Percentiles rank a stretch among this genome's conserved stretches.
Evolutionary conservation across 2,888 invertebrate genomes (phyloP).

Genomic region (Anarsia innoxiella): DNA sequence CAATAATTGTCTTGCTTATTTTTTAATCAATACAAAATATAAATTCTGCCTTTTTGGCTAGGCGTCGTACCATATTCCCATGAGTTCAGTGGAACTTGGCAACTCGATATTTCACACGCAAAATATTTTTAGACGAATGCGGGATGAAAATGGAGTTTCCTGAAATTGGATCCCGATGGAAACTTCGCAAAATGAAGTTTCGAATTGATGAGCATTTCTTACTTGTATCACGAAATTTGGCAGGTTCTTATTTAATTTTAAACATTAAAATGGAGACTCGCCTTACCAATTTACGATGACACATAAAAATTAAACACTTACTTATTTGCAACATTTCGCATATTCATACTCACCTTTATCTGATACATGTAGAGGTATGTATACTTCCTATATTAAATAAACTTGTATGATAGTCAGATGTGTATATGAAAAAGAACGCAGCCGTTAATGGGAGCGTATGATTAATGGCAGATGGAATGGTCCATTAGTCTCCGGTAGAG

Average conservation of each 20-base stretch:
- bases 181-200: not conserved
- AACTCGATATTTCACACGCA: slow-evolving; percentile 9
- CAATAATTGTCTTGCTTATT: no score
- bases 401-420: slow-evolving; percentile 2
- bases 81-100: slow-evolving; percentile 10
- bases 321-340: no score
- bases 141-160: slow-evolving; percentile 6
- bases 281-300: no score
- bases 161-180: slow-evolving; percentile 3
- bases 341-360: no score
- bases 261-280: no score
- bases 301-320: no score
- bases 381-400: slow-evolving; percentile 3
- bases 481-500: slow-evolving; percentile 9
- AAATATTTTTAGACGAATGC: slow-evolving; percentile 10
- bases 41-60: no score
- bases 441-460: slow-evolving; percentile 9
- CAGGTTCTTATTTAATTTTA: no score
- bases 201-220: not conserved
- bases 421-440: slow-evolving; percentile 2
- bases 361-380: not conserved
- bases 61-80: no score
- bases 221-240: no score
- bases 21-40: no score
- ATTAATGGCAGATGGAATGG: slow-evolving; percentile 9